Conservation (phyloP, 2,113 vertebrate species). For the Nyctibius bracteatus region DNA sequence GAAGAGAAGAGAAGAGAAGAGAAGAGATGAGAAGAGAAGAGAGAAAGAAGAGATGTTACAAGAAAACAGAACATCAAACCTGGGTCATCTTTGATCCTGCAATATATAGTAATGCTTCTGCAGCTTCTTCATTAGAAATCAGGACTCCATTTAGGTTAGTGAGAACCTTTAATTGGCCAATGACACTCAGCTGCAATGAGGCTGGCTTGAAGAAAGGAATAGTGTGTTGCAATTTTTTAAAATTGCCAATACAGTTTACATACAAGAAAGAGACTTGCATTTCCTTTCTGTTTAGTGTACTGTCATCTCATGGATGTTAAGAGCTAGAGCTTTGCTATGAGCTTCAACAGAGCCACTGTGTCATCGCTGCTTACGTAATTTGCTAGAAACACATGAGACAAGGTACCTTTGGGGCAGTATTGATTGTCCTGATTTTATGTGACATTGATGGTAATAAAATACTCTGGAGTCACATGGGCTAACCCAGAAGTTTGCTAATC, state of each 20-base stretch:
- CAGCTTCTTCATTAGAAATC: conserved; percentile 75
- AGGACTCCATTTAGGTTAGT: conserved; percentile 71
- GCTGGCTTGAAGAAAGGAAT: conserved; percentile 62
- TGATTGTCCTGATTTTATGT: not conserved
- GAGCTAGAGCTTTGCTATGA: not conserved
- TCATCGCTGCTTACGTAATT: not conserved
- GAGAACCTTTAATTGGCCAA: conserved; percentile 75
- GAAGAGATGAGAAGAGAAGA: too few relatives aligned
- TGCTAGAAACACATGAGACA: not conserved
- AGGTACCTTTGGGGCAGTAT: not conserved
- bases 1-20: too few relatives aligned
- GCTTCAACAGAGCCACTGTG: not conserved
- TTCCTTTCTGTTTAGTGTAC: not conserved
- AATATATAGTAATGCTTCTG: conserved; percentile 58
- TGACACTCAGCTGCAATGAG: conserved; percentile 68
- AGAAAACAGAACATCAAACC: conserved; percentile 56
- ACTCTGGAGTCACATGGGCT: not conserved
- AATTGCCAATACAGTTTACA: not conserved
- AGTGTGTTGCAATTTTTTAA: not conserved
- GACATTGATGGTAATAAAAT: not conserved
- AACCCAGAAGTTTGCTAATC: not conserved
- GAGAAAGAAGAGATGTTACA: too few relatives aligned
- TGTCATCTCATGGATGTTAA: not conserved
- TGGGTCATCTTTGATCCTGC: conserved; percentile 73
- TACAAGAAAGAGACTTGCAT: not conserved